Conservation (phyloP, 2,888 invertebrate genomes). For the Melitaea athalia region DNA sequence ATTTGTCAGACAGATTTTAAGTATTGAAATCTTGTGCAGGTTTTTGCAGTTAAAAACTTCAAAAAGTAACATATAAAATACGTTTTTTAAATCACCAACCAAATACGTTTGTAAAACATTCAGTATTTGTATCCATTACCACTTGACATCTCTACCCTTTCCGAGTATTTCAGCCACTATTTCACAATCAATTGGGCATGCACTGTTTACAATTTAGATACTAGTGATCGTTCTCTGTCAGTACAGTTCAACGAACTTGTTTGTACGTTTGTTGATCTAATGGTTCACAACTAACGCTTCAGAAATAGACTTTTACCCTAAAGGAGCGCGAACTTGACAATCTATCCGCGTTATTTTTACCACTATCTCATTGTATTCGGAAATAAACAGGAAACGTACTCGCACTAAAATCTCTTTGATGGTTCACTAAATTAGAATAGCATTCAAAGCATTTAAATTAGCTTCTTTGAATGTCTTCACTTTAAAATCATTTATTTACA, state of each 20-base stretch:
- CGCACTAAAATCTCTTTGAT: conserved; percentile 38
- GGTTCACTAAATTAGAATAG: conserved; percentile 34
- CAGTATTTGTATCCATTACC: conserved; percentile 18
- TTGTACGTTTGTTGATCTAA: conserved; percentile 52
- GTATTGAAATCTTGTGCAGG: too few species aligned
- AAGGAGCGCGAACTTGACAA: conserved; percentile 75
- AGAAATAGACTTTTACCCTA: conserved; percentile 74
- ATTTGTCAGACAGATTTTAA: too few species aligned
- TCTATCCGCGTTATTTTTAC: conserved; percentile 74
- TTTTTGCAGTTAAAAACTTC: too few species aligned
- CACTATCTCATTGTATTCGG: conserved; percentile 72
- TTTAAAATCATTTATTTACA: not conserved
- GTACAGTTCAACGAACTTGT: conserved; percentile 49
- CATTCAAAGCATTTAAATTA: conserved; percentile 33
- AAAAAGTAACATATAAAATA: not conserved
- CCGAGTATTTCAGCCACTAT: conserved; percentile 30
- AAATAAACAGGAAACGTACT: conserved; percentile 58
- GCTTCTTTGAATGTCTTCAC: conserved; percentile 6
- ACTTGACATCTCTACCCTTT: conserved; percentile 21
- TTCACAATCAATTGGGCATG: conserved; percentile 46
- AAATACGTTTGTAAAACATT: not conserved
- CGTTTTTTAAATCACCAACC: not conserved
- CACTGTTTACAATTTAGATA: conserved; percentile 40
- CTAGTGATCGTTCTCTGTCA: conserved; percentile 43
- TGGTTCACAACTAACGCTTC: conserved; percentile 60